Percentiles rank a stretch among this genome's conserved stretches.
Conservation (phyloP, 2,888 invertebrate species). For the Cylloceria caligata region DNA sequence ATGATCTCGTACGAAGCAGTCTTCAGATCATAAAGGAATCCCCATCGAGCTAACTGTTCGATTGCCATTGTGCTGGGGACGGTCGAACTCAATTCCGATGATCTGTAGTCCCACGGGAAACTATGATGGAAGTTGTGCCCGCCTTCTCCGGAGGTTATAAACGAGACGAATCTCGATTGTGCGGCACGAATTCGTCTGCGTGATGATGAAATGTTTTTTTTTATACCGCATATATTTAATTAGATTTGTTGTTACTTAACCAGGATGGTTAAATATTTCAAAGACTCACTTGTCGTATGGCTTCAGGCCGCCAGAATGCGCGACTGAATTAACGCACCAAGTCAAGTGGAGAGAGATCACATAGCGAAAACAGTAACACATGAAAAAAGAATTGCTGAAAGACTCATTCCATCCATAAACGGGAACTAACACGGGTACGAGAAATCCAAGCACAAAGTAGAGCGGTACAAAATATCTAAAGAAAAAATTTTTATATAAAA, state of each 20-base stretch:
- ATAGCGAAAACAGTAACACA: slow-evolving; percentile 88
- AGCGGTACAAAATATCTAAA: slow-evolving; percentile 83
- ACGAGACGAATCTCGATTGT: slow-evolving; percentile 81
- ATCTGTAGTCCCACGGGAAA: slow-evolving; percentile 85
- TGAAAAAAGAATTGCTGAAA: slow-evolving; percentile 87
- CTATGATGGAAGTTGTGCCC: slow-evolving; percentile 88
- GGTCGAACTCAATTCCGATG: slow-evolving; percentile 49
- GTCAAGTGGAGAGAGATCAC: slow-evolving; percentile 89
- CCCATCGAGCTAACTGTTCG: slow-evolving; percentile 77
- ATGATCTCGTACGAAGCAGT: slow-evolving; percentile 81
- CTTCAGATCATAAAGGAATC: slow-evolving; percentile 85
- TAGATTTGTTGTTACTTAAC: not conserved
- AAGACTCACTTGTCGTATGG: slow-evolving; percentile 72
- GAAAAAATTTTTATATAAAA: not conserved
- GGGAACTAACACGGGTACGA: slow-evolving; percentile 89
- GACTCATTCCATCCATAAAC: slow-evolving; percentile 90
- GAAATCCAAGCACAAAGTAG: slow-evolving; percentile 87
- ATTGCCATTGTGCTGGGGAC: slow-evolving; percentile 53
- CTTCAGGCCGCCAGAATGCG: slow-evolving; percentile 84
- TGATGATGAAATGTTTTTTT: not conserved
- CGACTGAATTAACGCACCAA: slow-evolving; percentile 93
- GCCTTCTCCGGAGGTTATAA: slow-evolving; percentile 84
- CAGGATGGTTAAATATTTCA: not conserved
- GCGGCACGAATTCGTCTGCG: slow-evolving; percentile 20
- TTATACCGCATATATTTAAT: not conserved